Evolutionary conservation across 2,888 invertebrate species (phyloP), one percentile per base, ranked within the genome.

Genomic region (Leptopterna dolabrata): DNA sequence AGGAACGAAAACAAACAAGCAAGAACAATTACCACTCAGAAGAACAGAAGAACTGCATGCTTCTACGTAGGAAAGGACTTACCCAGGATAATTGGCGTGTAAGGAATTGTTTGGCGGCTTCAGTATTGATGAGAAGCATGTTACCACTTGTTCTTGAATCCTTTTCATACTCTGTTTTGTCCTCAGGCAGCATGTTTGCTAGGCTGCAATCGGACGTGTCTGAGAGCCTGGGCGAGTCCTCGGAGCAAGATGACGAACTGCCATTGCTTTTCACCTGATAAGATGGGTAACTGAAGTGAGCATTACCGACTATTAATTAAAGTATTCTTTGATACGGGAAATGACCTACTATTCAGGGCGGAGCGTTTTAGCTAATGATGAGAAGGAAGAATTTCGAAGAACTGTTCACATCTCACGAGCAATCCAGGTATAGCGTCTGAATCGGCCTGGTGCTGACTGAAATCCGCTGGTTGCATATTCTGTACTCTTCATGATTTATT

Each of bases 81-180:
- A 95, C 95, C 94, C 95, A 95, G 0, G 95, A 95, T 27, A 96
- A 92, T 90, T 96, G 96, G 90, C 94, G 93, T 24, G 95, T 95
- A 82, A 96, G 92, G 92, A 95, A 96, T 90, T 96, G 95, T 90
- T 94, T 94, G 3, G 96, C 96, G 76, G 95, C 95, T 92, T 95
- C 95, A 41, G 95, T 95, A 91, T 96, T 95, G n/a, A 96, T 94
- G 91, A 96, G 95, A 90, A 95, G 94, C 90, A 95, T 94, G 90
- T 95, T 95, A 87, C 93, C 92, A 90, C 92, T 86, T 91, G 91
- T 87, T 71, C 82, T 86, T 70, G 45, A 84, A 55, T 92, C 92
- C 89, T 91, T 91, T 84, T 91, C 87, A 78, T 84, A 87, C 81
- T 88, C 76, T 36, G 87, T 88, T 51, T 89, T 89, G n/a, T 88